Evolutionary conservation across 2,113 vertebrate species (phyloP).

Genomic region (Colistium nudipinnis): DNA sequence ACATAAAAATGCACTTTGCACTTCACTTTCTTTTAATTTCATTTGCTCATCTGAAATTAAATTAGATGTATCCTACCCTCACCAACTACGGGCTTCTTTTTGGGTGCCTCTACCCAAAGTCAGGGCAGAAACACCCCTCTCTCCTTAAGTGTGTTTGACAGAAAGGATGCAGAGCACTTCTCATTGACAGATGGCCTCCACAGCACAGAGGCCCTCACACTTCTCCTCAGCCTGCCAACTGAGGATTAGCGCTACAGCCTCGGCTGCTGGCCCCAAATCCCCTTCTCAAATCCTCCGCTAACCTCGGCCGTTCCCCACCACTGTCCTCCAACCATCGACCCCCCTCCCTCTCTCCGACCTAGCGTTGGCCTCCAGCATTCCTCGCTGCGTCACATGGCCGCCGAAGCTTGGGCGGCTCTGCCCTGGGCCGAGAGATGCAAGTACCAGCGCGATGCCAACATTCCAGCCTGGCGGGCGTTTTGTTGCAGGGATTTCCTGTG

Average conservation of each 20-base stretch:
- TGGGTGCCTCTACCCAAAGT: conserved; percentile 3
- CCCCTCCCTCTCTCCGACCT: conserved; percentile 16
- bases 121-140: conserved; percentile 15
- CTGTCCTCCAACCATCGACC: conserved; percentile 42
- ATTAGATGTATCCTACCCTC: background rate
- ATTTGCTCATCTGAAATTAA: conserved; percentile 7
- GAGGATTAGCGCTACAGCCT: conserved; percentile 69
- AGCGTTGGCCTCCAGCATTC: conserved; percentile 57
- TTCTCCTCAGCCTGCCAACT: conserved; percentile 65
- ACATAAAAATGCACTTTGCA: background rate
- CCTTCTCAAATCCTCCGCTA: conserved; percentile 46
- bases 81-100: conserved; percentile 5
- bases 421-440: conserved; percentile 34
- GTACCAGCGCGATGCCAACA: conserved; percentile 67
- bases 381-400: conserved; percentile 62
- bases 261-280: conserved; percentile 48
- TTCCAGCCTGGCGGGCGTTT: conserved; percentile 74
- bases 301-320: conserved; percentile 34
- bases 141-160: conserved; percentile 47
- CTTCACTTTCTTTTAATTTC: background rate
- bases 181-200: conserved; percentile 56
- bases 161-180: conserved; percentile 56
- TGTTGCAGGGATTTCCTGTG: conserved; percentile 79
- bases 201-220: conserved; percentile 56
- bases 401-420: conserved; percentile 32